Base-by-base conservation (phyloP, 1,140 invertebrate species). In the Lysiphlebus fabarum region DNA sequence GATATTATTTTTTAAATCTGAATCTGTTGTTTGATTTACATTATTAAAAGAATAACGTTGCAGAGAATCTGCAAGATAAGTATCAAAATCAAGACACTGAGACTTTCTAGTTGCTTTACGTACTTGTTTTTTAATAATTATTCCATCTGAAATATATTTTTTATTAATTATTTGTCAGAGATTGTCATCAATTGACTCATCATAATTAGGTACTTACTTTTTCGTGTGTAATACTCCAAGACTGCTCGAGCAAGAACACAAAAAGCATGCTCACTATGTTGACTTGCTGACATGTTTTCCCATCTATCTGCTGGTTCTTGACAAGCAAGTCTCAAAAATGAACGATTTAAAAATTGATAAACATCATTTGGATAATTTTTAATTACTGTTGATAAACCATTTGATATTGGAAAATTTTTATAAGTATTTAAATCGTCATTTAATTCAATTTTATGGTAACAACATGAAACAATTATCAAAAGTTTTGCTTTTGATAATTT, bases 401-500 rank as follows among this genome's bases (percentile, higher is more conserved):
- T 40, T 56, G 87, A 89, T 5, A 85, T 59, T 1, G 88, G 88
- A 73, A 90, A 89, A 70, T 87, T 83, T 5, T 73, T 67, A 69
- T 87, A 86, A 63, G 72, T 70, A 72, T 74, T 67, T 41, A 68
- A 67, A 41, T 65, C 45, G 6, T 59, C 50, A 7, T 14, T 55
- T 6, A 61, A 26, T 55, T 67, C 43, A n/a, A 91, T 78, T 73
- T 90, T 91, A 75, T 94, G 92, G 69, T 95, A 95, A 67, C 92
- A 95, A 69, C 92, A 95, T 6, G 90, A 87, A 74, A 93, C 86
- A 41, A 93, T 83, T 44, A 88, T 82, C 10, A 93, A 66, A 14
- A 82, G 74, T 51, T 79, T 78, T 5, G 85, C 85, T 36, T 76
- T 67, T 33, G 80, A 68, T 74, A 88, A 84, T 63, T 83, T 76